Evolutionary conservation across 2,113 vertebrate genomes (phyloP).

Genomic region (Tragulus kanchil): DNA sequence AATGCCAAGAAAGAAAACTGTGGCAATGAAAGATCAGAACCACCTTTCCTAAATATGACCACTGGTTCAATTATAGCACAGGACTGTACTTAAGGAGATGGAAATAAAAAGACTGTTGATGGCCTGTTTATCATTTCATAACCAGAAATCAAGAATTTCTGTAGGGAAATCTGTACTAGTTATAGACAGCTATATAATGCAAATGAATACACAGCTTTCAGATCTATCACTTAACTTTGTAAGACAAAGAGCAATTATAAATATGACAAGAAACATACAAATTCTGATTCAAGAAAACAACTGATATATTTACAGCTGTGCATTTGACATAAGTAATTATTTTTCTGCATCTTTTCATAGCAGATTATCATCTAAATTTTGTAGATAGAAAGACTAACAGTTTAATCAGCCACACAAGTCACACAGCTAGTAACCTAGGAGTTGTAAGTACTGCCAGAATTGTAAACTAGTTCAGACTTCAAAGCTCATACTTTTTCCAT

Average conservation of each 20-base stretch:
- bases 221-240: neutral
- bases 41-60: neutral
- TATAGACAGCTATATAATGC: neutral
- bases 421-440: neutral
- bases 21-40: neutral
- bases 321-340: constrained; percentile 1
- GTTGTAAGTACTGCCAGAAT: neutral
- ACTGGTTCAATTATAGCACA: neutral
- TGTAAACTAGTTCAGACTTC: neutral
- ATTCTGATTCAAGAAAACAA: constrained; percentile 36
- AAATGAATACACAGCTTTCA: neutral
- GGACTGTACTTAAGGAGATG: neutral
- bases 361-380: neutral
- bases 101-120: neutral
- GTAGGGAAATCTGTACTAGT: constrained; percentile 43
- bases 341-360: constrained; percentile 15
- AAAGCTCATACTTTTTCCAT: constrained; percentile 35
- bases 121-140: neutral
- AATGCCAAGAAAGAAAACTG: constrained; percentile 15
- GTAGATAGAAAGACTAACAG: neutral
- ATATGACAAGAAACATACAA: neutral
- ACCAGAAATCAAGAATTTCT: constrained; percentile 40
- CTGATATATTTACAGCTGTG: neutral
- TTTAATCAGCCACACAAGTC: neutral
- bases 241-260: neutral